Conservation (phyloP, 2,113 vertebrate species). For the Phyllostomus hastatus region DNA sequence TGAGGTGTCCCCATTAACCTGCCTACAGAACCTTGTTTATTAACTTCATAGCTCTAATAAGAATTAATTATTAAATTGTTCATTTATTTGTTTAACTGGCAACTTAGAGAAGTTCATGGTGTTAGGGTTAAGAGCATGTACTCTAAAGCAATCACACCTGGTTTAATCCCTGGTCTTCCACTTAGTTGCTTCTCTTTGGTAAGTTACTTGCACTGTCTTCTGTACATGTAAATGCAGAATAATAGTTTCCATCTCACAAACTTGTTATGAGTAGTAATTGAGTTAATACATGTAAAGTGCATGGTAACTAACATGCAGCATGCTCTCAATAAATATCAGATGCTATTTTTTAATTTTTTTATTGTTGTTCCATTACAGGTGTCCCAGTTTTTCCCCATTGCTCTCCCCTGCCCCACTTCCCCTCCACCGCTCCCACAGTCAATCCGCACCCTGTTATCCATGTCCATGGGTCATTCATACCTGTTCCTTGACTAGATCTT, state of each 20-base stretch:
- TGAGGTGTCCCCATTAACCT: not conserved
- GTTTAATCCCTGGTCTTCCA: not conserved
- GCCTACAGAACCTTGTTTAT: not conserved
- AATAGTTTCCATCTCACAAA: not conserved
- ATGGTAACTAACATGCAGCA: not conserved
- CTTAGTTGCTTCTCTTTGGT: not conserved
- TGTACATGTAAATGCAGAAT: not conserved
- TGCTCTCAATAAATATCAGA: not conserved
- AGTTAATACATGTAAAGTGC: not conserved
- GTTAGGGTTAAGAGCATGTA: not conserved
- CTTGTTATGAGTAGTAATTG: not conserved
- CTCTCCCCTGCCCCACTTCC: too few relatives aligned
- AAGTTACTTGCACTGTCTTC: not conserved
- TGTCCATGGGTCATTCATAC: too few relatives aligned
- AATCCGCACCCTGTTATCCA: too few relatives aligned
- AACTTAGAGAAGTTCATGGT: not conserved
- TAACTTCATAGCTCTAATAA: not conserved
- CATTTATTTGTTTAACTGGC: not conserved
- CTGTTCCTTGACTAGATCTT: too few relatives aligned
- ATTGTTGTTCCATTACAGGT: too few relatives aligned
- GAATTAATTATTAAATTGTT: not conserved
- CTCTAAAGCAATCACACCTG: not conserved
- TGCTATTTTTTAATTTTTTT: not conserved
- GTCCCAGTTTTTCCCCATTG: too few relatives aligned
- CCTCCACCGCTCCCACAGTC: too few relatives aligned